phyloP scores from a whole-genome alignment of 1,140 invertebrate species.

The Cotesia typhae region DNA sequence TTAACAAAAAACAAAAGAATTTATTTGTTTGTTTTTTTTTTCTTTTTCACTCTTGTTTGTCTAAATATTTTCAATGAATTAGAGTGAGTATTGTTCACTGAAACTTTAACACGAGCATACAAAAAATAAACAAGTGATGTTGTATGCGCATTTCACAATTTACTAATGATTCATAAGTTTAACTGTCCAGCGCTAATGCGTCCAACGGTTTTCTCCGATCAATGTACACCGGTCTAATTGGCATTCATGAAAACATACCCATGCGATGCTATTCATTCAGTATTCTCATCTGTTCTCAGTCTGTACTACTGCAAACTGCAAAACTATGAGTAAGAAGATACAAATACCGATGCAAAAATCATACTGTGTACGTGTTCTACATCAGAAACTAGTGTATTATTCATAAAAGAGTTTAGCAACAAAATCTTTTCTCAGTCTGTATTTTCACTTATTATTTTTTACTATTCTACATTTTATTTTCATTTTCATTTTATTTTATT shows the following conservation, averaged over 20 bases:
- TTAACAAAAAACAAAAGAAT: no score
- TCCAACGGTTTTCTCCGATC: conserved; percentile 43
- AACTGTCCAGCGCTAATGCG: conserved; percentile 42
- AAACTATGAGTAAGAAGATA: background rate
- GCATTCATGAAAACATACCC: conserved; percentile 39
- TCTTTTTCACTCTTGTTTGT: background rate
- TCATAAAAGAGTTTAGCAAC: no score
- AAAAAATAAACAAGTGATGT: background rate
- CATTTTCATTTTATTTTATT: no score
- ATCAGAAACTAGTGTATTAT: no score
- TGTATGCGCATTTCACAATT: conserved; percentile 36
- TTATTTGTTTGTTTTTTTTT: background rate
- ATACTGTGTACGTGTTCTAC: no score
- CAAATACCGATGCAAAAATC: no score
- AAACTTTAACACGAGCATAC: conserved; percentile 1
- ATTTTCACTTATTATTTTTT: no score
- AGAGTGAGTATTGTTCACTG: conserved; percentile 1
- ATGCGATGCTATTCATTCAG: background rate
- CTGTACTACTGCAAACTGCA: background rate
- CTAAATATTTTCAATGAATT: conserved; percentile 20
- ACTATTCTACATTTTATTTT: no score
- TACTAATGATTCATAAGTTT: conserved; percentile 40
- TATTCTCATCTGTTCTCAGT: background rate
- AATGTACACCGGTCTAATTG: conserved; percentile 42
- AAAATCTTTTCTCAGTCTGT: no score